Conservation (phyloP, 2,888 invertebrate genomes). For the Mythimna impura region DNA sequence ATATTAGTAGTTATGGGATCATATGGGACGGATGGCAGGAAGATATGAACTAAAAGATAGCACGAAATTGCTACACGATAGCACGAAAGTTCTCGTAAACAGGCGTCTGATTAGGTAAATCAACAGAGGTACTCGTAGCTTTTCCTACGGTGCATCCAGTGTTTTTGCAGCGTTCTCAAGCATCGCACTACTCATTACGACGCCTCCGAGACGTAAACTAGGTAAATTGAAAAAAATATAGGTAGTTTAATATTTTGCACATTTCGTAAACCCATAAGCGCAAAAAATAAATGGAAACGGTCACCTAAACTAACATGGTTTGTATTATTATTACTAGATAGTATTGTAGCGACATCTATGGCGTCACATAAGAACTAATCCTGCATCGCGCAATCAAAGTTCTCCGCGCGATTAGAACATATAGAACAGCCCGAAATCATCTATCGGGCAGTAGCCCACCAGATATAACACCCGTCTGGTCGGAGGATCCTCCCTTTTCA, state of each 20-base stretch:
- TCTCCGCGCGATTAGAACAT: too few relatives aligned
- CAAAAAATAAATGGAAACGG: not conserved
- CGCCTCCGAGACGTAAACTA: not conserved
- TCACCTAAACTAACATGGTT: not conserved
- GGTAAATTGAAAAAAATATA: too few relatives aligned
- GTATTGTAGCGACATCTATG: too few relatives aligned
- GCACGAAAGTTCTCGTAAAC: not conserved
- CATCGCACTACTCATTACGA: not conserved
- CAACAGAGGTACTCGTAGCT: not conserved
- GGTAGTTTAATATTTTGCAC: not conserved
- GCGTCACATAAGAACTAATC: too few relatives aligned
- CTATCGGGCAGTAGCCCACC: too few relatives aligned
- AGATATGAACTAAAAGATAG: too few relatives aligned
- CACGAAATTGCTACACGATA: too few relatives aligned
- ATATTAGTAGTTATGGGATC: not conserved
- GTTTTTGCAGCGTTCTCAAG: not conserved
- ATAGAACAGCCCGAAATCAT: too few relatives aligned
- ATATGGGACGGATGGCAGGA: not conserved
- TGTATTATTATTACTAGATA: not conserved
- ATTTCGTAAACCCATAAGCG: not conserved
- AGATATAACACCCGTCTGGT: too few relatives aligned
- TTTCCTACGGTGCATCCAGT: not conserved
- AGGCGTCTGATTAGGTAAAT: too few relatives aligned
- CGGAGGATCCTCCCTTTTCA: too few relatives aligned
- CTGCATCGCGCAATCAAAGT: too few relatives aligned